These are phyloP conservation scores for Microchirus variegatus DNA, from an alignment of 2,797 vertebrate genomes.

Conservation along the genomic window DNA sequence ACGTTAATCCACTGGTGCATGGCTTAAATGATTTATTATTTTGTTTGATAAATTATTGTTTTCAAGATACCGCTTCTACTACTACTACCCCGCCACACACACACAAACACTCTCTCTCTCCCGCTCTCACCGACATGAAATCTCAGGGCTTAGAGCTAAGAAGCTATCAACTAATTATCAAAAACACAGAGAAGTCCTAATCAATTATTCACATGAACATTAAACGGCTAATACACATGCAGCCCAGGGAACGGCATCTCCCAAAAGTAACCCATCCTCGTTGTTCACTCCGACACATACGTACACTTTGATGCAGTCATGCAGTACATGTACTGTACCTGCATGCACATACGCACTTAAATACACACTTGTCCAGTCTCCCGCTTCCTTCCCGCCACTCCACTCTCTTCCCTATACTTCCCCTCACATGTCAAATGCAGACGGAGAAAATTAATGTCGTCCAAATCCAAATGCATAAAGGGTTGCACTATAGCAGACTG, in stretches of 20 bases:
- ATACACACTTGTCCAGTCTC: constrained; percentile 5
- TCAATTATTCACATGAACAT: constrained; percentile 98
- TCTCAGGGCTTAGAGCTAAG: constrained; percentile 85
- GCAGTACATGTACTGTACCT: constrained; percentile 26
- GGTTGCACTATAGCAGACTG: constrained; percentile 50
- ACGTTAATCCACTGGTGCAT: constrained; percentile 61
- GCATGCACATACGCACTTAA: constrained; percentile 19
- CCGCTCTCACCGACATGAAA: constrained; percentile 69
- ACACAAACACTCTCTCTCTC: constrained; percentile 20
- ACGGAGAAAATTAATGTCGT: constrained; percentile 70
- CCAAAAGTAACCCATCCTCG: constrained; percentile 81
- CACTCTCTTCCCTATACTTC: constrained; percentile 18
- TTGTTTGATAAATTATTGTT: constrained; percentile 60
- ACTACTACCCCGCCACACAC: constrained; percentile 9
- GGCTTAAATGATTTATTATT: constrained; percentile 50
- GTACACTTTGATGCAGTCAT: constrained; percentile 23
- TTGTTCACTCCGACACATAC: constrained; percentile 40
- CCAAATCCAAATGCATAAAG: constrained; percentile 75
- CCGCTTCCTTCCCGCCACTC: constrained; percentile 28
- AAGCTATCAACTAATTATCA: constrained; percentile 94
- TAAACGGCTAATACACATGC: constrained; percentile 87
- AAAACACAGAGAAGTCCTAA: constrained; percentile 87
- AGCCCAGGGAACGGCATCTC: constrained; percentile 85
- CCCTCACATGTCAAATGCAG: constrained; percentile 53
- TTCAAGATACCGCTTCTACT: constrained; percentile 53